A percentile compares a stretch with the other conserved stretches of the same genome.
Conservation (phyloP, 2,797 vertebrate genomes). For the Hyperoplus immaculatus region DNA sequence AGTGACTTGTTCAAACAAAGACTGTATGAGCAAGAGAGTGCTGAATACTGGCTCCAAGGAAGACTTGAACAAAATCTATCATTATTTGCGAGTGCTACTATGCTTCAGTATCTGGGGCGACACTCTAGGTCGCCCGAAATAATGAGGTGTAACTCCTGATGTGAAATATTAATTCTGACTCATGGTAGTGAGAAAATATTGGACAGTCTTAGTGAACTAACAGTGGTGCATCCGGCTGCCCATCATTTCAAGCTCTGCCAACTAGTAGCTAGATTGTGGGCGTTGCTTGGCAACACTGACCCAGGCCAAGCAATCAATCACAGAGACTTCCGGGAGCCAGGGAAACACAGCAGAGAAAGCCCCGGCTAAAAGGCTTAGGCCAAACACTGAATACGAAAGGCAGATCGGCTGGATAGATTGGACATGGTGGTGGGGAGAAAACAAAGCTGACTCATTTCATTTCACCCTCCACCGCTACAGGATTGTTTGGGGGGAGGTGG, state of each 20-base stretch:
- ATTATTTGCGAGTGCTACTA: not conserved
- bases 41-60: not conserved
- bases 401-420: conserved; percentile 59
- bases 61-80: not conserved
- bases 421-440: conserved; percentile 52
- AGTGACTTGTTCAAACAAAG: not conserved
- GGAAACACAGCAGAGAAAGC: conserved; percentile 53
- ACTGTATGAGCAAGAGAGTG: not conserved
- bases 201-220: conserved; percentile 15
- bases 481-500: conserved; percentile 13
- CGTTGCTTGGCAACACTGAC: conserved; percentile 80
- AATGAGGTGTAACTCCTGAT: not conserved
- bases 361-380: conserved; percentile 69
- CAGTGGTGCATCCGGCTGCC: conserved; percentile 21
- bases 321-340: conserved; percentile 72
- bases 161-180: not conserved
- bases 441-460: conserved; percentile 70
- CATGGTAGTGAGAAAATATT: not conserved
- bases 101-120: not conserved
- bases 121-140: not conserved
- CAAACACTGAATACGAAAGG: conserved; percentile 61
- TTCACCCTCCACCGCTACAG: conserved; percentile 55
- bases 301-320: conserved; percentile 80
- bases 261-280: conserved; percentile 53
- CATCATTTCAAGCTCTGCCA: conserved; percentile 61